Evolutionary conservation across 2,113 vertebrate genomes (phyloP).

Genomic region (Chamaetylas fuelleborni): DNA sequence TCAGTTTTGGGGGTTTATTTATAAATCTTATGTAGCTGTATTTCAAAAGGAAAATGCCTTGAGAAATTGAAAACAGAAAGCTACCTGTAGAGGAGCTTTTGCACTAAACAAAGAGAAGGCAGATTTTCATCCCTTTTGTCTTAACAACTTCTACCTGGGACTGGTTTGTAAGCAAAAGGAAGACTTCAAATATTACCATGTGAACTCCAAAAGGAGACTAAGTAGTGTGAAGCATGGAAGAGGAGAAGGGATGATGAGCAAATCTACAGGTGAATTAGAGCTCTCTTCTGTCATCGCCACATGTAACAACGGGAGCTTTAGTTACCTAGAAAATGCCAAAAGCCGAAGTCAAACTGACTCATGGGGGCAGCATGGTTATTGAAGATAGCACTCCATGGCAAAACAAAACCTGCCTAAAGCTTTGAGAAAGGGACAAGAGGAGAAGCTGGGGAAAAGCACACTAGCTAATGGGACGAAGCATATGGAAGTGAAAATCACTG

Average conservation of each 20-base stretch:
- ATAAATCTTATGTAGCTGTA: not conserved
- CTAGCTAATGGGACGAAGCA: not conserved
- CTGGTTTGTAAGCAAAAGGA: not conserved
- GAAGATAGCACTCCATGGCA: not conserved
- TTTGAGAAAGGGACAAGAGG: not conserved
- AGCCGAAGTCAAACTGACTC: not conserved
- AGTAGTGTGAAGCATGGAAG: not conserved
- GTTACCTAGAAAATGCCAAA: not conserved
- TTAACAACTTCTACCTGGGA: not conserved
- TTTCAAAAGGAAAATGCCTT: not conserved
- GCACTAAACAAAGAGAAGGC: not conserved
- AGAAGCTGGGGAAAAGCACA: not conserved
- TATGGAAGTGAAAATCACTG: not conserved
- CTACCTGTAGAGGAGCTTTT: not conserved
- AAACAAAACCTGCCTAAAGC: not conserved
- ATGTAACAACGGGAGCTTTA: fast-evolving
- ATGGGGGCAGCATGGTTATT: not conserved
- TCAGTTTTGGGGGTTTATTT: not conserved
- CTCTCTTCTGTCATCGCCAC: not conserved
- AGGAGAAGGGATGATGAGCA: not conserved
- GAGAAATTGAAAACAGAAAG: not conserved
- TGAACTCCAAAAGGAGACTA: not conserved
- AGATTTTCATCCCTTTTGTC: not conserved
- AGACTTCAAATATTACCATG: not conserved
- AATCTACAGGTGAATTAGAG: not conserved